phyloP scores from a whole-genome alignment of 2,888 invertebrate species.

The Belgica antarctica region DNA sequence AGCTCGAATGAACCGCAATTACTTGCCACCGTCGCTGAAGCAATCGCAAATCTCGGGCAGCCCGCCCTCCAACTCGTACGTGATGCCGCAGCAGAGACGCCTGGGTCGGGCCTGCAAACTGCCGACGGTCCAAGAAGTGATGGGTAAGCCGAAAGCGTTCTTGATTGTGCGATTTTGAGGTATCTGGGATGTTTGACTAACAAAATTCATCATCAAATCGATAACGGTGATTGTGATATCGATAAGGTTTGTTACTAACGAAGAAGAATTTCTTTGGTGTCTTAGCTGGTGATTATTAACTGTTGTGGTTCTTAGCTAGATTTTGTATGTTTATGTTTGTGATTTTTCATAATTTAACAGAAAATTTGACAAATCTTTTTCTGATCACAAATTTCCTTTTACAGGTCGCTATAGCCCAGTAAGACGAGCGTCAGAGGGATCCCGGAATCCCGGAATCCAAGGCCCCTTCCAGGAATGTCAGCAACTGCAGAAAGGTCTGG shows the following conservation, averaged over 20 bases:
- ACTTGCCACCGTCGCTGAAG: conserved; percentile 67
- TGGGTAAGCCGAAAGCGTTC: conserved; percentile 59
- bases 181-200: background rate
- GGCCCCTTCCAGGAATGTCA: conserved; percentile 76
- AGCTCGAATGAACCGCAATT: conserved; percentile 79
- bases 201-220: background rate
- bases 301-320: background rate
- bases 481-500: conserved; percentile 63
- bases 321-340: background rate
- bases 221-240: background rate
- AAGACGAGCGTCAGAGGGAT: conserved; percentile 77
- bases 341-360: background rate
- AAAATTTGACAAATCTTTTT: background rate
- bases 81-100: conserved; percentile 48
- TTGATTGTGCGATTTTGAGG: background rate
- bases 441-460: conserved; percentile 59
- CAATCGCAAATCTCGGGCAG: conserved; percentile 58
- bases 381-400: background rate
- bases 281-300: background rate
- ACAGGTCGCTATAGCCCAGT: conserved; percentile 79
- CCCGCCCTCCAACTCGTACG: conserved; percentile 50
- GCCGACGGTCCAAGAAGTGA: conserved; percentile 73
- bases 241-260: background rate
- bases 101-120: conserved; percentile 53
- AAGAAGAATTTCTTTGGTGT: too few species aligned